phyloP scores from a whole-genome alignment of 92 coral and sea anemone species.

The Zoanthus sansibaricus region DNA sequence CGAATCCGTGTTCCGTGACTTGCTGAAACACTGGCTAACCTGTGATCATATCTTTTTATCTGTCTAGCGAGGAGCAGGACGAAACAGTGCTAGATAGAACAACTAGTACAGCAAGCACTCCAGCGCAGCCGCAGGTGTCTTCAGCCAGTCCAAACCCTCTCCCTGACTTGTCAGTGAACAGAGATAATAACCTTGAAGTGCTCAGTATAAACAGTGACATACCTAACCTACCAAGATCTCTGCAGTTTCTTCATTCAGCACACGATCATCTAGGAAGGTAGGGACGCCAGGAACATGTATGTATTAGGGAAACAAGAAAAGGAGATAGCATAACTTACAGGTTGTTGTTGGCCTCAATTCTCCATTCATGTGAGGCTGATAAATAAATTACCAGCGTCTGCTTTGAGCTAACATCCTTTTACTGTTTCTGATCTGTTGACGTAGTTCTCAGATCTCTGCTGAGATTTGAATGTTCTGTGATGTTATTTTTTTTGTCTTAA shows the following conservation, averaged over 20 bases:
- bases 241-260: slow-evolving; percentile 90
- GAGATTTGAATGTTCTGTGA: too few relatives aligned
- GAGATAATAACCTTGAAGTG: slow-evolving; percentile 67
- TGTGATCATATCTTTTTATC: not conserved
- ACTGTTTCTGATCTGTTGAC: too few relatives aligned
- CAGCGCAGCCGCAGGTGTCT: slow-evolving; percentile 65
- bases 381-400: too few relatives aligned
- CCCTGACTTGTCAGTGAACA: slow-evolving; percentile 61
- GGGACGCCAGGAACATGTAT: not conserved
- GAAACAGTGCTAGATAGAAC: slow-evolving; percentile 66
- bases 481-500: too few relatives aligned
- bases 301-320: too few relatives aligned
- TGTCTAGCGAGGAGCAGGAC: slow-evolving; percentile 79
- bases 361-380: too few relatives aligned
- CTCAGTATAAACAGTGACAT: slow-evolving; percentile 62
- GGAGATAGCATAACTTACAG: too few relatives aligned
- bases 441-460: too few relatives aligned
- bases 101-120: slow-evolving; percentile 53
- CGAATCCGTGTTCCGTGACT: too few relatives aligned
- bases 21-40: too few relatives aligned
- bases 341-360: too few relatives aligned
- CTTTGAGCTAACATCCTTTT: too few relatives aligned
- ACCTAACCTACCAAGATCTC: slow-evolving; percentile 76
- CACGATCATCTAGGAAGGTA: slow-evolving; percentile 98
- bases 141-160: slow-evolving; percentile 56